phyloP scores from a whole-genome alignment of 1,140 invertebrate species.

The Hydropsyche tenuis region DNA sequence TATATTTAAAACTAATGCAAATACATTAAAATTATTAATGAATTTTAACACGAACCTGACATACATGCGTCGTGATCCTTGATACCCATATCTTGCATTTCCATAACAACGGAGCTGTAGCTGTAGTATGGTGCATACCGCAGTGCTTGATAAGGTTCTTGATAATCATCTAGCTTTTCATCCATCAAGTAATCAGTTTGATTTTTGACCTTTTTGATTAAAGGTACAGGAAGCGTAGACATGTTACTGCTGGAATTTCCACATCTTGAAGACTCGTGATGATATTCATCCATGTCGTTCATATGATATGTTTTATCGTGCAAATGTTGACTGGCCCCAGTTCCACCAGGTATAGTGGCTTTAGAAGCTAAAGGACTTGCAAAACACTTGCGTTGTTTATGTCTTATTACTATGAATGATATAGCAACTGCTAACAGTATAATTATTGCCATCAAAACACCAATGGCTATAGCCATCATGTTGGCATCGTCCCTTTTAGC shows the following conservation, averaged over 20 bases:
- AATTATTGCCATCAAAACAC: conserved; percentile 79
- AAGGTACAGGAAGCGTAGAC: conserved; percentile 66
- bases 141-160: conserved; percentile 79
- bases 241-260: conserved; percentile 58
- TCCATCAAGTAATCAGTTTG: conserved; percentile 55
- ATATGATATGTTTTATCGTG: conserved; percentile 55
- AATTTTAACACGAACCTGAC: conserved; percentile 60
- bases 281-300: conserved; percentile 56
- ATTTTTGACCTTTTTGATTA: conserved; percentile 59
- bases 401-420: conserved; percentile 78
- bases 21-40: no score
- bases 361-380: conserved; percentile 75
- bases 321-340: conserved; percentile 53
- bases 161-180: conserved; percentile 77
- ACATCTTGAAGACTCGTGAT: conserved; percentile 55
- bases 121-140: conserved; percentile 80
- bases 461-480: conserved; percentile 83
- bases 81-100: conserved; percentile 74
- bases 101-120: conserved; percentile 78
- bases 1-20: no score
- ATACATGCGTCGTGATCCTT: conserved; percentile 66
- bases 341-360: conserved; percentile 55
- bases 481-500: conserved; percentile 75
- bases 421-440: conserved; percentile 76
- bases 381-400: conserved; percentile 79